Evolutionary conservation across 2,113 vertebrate species (phyloP).

Genomic region (Solea solea): DNA sequence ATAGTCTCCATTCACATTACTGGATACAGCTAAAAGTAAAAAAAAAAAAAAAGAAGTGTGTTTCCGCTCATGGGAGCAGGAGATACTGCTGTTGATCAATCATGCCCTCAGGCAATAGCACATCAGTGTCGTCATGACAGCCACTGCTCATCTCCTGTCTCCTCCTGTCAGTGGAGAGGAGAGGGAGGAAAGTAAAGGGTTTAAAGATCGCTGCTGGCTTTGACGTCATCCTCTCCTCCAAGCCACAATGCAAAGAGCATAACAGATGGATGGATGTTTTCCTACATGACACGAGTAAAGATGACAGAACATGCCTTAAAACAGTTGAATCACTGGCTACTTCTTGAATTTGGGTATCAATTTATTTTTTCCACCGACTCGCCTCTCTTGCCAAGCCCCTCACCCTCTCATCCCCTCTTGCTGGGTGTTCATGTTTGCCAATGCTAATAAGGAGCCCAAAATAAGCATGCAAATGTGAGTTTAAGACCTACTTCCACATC

Average conservation of each 20-base stretch:
- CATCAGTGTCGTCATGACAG: conserved; percentile 24
- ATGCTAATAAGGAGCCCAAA: conserved; percentile 71
- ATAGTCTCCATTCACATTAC: not conserved
- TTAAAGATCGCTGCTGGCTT: conserved; percentile 15
- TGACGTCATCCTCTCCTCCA: conserved; percentile 34
- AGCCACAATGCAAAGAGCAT: conserved; percentile 22
- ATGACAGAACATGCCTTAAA: conserved; percentile 31
- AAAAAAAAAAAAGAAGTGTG: not conserved
- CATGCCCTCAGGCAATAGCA: conserved; percentile 6
- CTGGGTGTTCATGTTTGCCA: conserved; percentile 62
- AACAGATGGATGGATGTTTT: conserved; percentile 30
- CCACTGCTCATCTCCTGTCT: conserved; percentile 12
- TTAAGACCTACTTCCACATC: conserved; percentile 69
- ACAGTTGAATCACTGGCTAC: conserved; percentile 30
- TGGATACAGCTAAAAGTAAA: conserved; percentile 1
- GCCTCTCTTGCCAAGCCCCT: not conserved
- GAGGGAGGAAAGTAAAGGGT: conserved; percentile 9
- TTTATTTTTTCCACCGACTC: conserved; percentile 49
- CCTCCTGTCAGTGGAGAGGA: conserved; percentile 7
- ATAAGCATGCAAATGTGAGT: conserved; percentile 72
- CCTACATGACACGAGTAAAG: conserved; percentile 17
- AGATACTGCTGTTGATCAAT: conserved; percentile 20
- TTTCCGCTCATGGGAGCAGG: not conserved
- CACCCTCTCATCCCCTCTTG: conserved; percentile 7
- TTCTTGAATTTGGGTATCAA: conserved; percentile 47